A percentile compares a stretch with the other conserved stretches of the same genome.
These are phyloP conservation scores for Drosophila albomicans DNA, from an alignment of 1,140 invertebrate species.

Conservation along the genomic window DNA sequence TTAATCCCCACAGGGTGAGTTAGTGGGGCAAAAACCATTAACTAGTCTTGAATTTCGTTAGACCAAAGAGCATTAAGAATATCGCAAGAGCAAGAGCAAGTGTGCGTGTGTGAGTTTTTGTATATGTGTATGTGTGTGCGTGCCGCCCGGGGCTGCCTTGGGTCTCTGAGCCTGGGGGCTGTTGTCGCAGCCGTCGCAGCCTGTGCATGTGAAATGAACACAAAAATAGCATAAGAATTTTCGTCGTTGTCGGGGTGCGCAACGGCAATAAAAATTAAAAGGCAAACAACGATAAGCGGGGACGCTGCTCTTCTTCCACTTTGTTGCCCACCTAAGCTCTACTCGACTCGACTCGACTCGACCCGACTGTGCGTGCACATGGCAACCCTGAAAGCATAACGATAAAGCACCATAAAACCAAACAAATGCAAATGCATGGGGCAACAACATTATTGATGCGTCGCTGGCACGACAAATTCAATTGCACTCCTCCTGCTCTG, in stretches of 20 bases:
- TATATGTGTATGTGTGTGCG: slow-evolving; percentile 33
- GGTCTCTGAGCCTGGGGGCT: slow-evolving; percentile 45
- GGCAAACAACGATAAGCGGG: slow-evolving; percentile 77
- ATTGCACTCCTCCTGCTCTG: slow-evolving; percentile 44
- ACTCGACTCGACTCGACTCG: background rate
- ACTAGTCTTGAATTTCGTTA: slow-evolving; percentile 28
- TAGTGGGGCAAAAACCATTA: slow-evolving; percentile 17
- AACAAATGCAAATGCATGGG: slow-evolving; percentile 71
- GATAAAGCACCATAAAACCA: slow-evolving; percentile 62
- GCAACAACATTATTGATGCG: slow-evolving; percentile 62
- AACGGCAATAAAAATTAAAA: slow-evolving; percentile 78
- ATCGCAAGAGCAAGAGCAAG: slow-evolving; percentile 38
- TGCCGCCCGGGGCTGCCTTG: slow-evolving; percentile 50
- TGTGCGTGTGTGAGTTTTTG: slow-evolving; percentile 16
- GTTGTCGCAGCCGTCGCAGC: slow-evolving; percentile 17
- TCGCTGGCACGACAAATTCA: slow-evolving; percentile 72
- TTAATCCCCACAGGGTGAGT: slow-evolving; percentile 21
- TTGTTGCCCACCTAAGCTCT: background rate
- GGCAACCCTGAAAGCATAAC: slow-evolving; percentile 70
- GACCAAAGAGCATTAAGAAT: slow-evolving; percentile 36
- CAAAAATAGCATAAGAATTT: slow-evolving; percentile 73
- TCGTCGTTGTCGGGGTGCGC: slow-evolving; percentile 52
- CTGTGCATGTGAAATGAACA: slow-evolving; percentile 72
- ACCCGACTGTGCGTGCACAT: slow-evolving; percentile 56
- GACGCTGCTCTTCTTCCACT: slow-evolving; percentile 24